These are phyloP conservation scores for Polylopha cassiicola DNA, from an alignment of 2,888 invertebrate species.

Conservation along the genomic window DNA sequence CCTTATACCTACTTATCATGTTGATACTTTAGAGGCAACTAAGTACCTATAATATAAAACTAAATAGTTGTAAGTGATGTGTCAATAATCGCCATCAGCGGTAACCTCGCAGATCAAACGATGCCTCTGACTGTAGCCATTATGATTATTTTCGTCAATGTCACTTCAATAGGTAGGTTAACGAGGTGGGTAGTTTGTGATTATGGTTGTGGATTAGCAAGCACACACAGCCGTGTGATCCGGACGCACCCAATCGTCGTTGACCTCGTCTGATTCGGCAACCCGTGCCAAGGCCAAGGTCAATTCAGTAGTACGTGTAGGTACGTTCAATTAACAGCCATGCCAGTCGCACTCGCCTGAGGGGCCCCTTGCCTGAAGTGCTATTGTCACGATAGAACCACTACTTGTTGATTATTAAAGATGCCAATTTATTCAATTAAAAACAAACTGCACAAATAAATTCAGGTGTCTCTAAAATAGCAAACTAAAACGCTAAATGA, in stretches of 20 bases:
- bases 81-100: no score
- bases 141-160: neutral
- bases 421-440: neutral
- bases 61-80: no score
- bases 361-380: conserved; percentile 36
- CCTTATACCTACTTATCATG: no score
- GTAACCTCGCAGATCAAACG: no score
- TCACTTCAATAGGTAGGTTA: conserved; percentile 2
- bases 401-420: no score
- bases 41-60: no score
- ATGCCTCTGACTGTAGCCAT: neutral
- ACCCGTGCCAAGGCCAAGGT: conserved; percentile 73
- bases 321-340: conserved; percentile 62
- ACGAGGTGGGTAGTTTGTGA: conserved; percentile 3
- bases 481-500: conserved; percentile 31
- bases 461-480: conserved; percentile 8
- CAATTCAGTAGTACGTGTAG: conserved; percentile 39
- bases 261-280: conserved; percentile 71
- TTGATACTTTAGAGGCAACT: no score
- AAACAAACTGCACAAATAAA: neutral
- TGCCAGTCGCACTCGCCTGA: conserved; percentile 34
- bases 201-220: conserved; percentile 18
- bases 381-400: conserved; percentile 9
- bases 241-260: conserved; percentile 68
- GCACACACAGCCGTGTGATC: conserved; percentile 59